These are phyloP conservation scores for Volucella inanis DNA, from an alignment of 2,888 invertebrate species.

Conservation along the genomic window DNA sequence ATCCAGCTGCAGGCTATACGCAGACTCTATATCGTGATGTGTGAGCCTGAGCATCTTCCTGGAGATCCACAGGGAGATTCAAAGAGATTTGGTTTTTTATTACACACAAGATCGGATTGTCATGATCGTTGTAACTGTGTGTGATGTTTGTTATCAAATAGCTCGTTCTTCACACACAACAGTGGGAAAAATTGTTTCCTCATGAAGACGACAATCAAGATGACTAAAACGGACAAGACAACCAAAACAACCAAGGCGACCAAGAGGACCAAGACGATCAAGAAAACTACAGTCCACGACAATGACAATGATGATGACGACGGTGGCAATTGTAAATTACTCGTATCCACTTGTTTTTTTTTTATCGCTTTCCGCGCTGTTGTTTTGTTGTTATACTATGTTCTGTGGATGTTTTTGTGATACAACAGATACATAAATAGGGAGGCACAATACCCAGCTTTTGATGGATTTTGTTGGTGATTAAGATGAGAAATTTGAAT, in stretches of 20 bases:
- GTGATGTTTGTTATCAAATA: conserved; percentile 63
- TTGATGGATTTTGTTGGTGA: conserved; percentile 59
- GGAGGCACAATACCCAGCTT: conserved; percentile 15
- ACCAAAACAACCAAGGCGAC: too few relatives aligned
- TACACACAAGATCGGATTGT: conserved; percentile 70
- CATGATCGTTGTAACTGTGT: conserved; percentile 41
- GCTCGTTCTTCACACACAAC: conserved; percentile 43
- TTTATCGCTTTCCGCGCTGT: conserved; percentile 29
- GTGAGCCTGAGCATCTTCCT: conserved; percentile 51
- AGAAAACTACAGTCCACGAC: neutral
- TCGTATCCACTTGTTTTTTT: conserved; percentile 34
- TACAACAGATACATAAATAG: conserved; percentile 6
- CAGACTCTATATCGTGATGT: conserved; percentile 35
- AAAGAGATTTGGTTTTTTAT: conserved; percentile 54
- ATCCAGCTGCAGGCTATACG: conserved; percentile 63
- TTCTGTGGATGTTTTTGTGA: conserved; percentile 24
- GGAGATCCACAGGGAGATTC: conserved; percentile 54
- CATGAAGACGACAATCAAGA: conserved; percentile 28
- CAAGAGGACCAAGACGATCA: too few relatives aligned
- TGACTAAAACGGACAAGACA: too few relatives aligned
- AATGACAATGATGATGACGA: conserved; percentile 9
- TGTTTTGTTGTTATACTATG: neutral
- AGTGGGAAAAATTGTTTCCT: conserved; percentile 71
- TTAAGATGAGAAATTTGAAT: conserved; percentile 65
- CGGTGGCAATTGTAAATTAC: conserved; percentile 72